A percentile compares a stretch with the other conserved stretches of the same genome.
Conservation (phyloP, 2,888 invertebrate species). For the Rutpela maculata region DNA sequence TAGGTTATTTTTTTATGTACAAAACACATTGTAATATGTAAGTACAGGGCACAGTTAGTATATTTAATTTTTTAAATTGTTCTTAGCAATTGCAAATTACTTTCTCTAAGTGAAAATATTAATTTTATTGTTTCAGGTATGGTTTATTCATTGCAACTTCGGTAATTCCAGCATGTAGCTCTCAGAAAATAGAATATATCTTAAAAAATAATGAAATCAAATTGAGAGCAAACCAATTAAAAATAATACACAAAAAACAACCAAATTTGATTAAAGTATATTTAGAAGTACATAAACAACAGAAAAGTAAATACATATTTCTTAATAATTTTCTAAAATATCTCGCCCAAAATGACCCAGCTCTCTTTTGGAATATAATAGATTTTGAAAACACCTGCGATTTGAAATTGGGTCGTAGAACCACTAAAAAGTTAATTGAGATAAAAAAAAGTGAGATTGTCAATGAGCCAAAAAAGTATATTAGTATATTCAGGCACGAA, state of each 20-base stretch:
- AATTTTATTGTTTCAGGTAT: slow-evolving; percentile 9
- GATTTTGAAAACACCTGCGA: not conserved
- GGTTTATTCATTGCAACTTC: slow-evolving; percentile 17
- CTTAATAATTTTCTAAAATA: slow-evolving; percentile 2
- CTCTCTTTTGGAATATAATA: slow-evolving; percentile 13
- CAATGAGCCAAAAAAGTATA: slow-evolving; percentile 9
- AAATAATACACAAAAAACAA: slow-evolving; percentile 11
- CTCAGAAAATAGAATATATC: slow-evolving; percentile 5
- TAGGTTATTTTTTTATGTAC: no score
- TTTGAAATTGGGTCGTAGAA: slow-evolving; percentile 31
- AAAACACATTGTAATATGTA: no score
- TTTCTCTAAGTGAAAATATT: no score
- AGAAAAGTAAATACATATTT: not conserved
- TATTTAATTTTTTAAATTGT: no score
- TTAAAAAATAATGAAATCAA: slow-evolving; percentile 2
- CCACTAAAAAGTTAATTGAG: slow-evolving; percentile 10
- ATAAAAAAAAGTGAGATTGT: slow-evolving; percentile 11
- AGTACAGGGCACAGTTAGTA: no score
- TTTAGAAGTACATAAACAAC: slow-evolving; percentile 4
- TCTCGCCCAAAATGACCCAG: slow-evolving; percentile 6
- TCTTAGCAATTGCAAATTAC: no score
- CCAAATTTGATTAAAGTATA: slow-evolving; percentile 7
- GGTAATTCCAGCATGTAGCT: slow-evolving; percentile 12
- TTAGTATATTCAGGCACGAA: slow-evolving; percentile 16
- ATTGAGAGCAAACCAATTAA: slow-evolving; percentile 17